These are phyloP conservation scores for Lepeophtheirus salmonis DNA, from an alignment of 1,140 invertebrate genomes.

Conservation along the genomic window DNA sequence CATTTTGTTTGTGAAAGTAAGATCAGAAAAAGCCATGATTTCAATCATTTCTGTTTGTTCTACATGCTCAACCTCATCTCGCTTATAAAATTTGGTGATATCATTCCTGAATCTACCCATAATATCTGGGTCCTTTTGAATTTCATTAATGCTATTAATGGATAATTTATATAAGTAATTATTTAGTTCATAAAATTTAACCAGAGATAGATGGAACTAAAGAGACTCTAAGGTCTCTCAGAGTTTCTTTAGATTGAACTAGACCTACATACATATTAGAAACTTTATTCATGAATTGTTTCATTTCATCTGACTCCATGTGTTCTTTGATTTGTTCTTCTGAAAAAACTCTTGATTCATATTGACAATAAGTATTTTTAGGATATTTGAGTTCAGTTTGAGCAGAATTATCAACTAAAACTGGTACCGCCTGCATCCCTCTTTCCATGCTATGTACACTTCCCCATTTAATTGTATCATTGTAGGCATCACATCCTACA, in stretches of 20 bases:
- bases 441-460: background rate
- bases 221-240: no score
- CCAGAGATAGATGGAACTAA: no score
- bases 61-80: constrained; percentile 12
- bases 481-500: constrained; percentile 11
- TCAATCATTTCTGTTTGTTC: constrained; percentile 10
- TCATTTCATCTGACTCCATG: background rate
- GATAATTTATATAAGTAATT: background rate
- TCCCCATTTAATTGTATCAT: background rate
- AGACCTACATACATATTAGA: background rate
- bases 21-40: constrained; percentile 4
- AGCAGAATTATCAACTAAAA: constrained; percentile 6
- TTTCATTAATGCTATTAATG: background rate
- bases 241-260: no score
- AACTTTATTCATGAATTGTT: background rate
- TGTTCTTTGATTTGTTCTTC: background rate
- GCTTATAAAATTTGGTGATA: constrained; percentile 2
- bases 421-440: constrained; percentile 13
- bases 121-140: constrained; percentile 13
- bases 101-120: constrained; percentile 14
- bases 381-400: constrained; percentile 17
- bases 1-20: constrained; percentile 10
- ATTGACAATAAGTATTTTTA: constrained; percentile 14
- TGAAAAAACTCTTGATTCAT: constrained; percentile 7
- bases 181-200: background rate